A percentile compares a stretch with the other conserved stretches of the same genome.
phyloP scores from a whole-genome alignment of 1,140 invertebrate species.

The Matsumurasca onukii region DNA sequence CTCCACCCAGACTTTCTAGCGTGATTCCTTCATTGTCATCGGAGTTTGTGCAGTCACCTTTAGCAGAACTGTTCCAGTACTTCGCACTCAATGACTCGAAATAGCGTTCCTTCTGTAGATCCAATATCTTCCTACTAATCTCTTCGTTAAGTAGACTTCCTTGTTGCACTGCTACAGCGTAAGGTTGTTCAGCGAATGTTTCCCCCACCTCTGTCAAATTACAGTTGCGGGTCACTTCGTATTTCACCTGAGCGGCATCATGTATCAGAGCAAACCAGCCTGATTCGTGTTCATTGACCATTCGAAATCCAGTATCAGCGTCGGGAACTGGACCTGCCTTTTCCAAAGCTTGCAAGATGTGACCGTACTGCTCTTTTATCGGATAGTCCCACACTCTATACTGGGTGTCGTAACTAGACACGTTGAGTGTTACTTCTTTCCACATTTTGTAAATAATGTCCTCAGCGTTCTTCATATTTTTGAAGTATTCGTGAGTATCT shows the following conservation, averaged over 20 bases:
- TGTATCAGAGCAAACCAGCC: conserved; percentile 89
- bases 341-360: conserved; percentile 81
- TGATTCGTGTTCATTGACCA: conserved; percentile 66
- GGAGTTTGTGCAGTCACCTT: conserved; percentile 63
- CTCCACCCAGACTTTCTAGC: conserved; percentile 84
- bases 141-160: conserved; percentile 80
- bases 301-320: conserved; percentile 62
- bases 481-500: conserved; percentile 81
- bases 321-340: conserved; percentile 68
- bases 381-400: conserved; percentile 93
- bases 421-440: conserved; percentile 86
- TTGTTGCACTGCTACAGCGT: conserved; percentile 84
- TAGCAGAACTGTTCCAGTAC: conserved; percentile 78
- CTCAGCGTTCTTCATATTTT: conserved; percentile 89
- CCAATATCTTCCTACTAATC: conserved; percentile 74
- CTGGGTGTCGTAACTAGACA: conserved; percentile 68
- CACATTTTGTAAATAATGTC: conserved; percentile 85
- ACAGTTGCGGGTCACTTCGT: conserved; percentile 79
- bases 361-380: conserved; percentile 86
- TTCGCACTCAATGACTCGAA: conserved; percentile 73
- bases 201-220: conserved; percentile 86
- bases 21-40: conserved; percentile 87
- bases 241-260: conserved; percentile 81
- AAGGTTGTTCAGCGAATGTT: conserved; percentile 85
- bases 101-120: conserved; percentile 81